Evolutionary conservation across 2,888 invertebrate species (phyloP).

Genomic region (Erebia epiphron): DNA sequence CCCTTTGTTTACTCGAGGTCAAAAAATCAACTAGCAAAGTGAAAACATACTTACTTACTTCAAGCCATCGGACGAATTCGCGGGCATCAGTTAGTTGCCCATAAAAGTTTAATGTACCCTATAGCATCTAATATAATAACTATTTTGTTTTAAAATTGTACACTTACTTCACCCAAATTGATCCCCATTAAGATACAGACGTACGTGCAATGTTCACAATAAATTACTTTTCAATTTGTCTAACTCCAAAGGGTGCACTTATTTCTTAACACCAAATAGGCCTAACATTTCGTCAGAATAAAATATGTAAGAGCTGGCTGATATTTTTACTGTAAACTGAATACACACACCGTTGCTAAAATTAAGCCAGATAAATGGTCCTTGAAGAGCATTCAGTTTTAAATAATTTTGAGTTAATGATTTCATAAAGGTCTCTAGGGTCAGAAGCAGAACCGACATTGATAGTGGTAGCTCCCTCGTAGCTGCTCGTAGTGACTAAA

Average conservation of each 20-base stretch:
- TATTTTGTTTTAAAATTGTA: conserved; percentile 6
- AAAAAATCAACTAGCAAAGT: too few species aligned
- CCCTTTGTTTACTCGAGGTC: too few species aligned
- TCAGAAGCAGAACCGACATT: too few species aligned
- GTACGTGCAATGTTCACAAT: conserved; percentile 20
- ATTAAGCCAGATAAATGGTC: background rate
- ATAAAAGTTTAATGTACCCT: background rate
- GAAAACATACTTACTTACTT: too few species aligned
- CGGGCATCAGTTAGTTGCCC: too few species aligned
- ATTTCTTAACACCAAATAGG: conserved; percentile 33
- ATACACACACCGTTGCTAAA: background rate
- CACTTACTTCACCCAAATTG: conserved; percentile 1
- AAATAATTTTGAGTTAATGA: too few species aligned
- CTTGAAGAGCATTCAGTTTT: background rate
- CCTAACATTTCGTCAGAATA: background rate
- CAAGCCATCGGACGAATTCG: too few species aligned
- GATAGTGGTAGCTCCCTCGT: too few species aligned
- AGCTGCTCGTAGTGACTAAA: too few species aligned
- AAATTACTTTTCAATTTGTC: conserved; percentile 31
- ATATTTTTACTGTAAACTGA: background rate
- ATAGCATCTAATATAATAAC: background rate
- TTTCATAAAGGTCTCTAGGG: too few species aligned
- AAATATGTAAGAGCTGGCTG: conserved; percentile 2
- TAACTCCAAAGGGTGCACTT: conserved; percentile 34
- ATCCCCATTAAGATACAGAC: conserved; percentile 29